phyloP scores from a whole-genome alignment of 1,140 invertebrate genomes.

The Branchinecta lindahli region DNA sequence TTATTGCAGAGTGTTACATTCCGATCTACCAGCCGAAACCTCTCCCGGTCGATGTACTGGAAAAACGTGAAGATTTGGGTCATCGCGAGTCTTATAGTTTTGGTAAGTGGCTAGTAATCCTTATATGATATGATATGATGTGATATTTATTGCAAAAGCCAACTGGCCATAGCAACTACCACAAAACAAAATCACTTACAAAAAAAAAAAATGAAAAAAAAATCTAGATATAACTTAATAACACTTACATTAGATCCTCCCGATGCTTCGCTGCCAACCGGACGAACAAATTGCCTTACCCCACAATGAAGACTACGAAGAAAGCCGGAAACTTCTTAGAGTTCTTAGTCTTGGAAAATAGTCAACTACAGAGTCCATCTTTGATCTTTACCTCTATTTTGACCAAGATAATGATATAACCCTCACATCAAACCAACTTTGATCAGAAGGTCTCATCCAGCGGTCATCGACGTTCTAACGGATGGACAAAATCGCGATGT shows the following conservation, averaged over 20 bases:
- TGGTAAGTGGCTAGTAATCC: slow-evolving; percentile 38
- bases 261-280: too few species aligned
- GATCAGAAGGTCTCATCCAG: slow-evolving; percentile 6
- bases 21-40: slow-evolving; percentile 61
- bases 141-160: too few species aligned
- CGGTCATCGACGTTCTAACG: slow-evolving; percentile 12
- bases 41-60: slow-evolving; percentile 77
- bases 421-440: background rate
- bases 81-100: slow-evolving; percentile 48
- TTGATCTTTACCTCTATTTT: too few species aligned
- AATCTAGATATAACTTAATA: too few species aligned
- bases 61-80: slow-evolving; percentile 84
- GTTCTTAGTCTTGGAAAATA: background rate
- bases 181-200: too few species aligned
- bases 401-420: background rate
- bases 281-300: background rate
- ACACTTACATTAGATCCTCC: too few species aligned
- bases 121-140: too few species aligned
- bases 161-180: too few species aligned
- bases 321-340: too few species aligned
- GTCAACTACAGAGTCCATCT: background rate
- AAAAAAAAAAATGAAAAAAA: too few species aligned
- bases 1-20: slow-evolving; percentile 65
- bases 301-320: too few species aligned
- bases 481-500: background rate